Base-by-base conservation (phyloP, 2,113 vertebrate genomes). In the Sinocyclocheilus grahami region DNA sequence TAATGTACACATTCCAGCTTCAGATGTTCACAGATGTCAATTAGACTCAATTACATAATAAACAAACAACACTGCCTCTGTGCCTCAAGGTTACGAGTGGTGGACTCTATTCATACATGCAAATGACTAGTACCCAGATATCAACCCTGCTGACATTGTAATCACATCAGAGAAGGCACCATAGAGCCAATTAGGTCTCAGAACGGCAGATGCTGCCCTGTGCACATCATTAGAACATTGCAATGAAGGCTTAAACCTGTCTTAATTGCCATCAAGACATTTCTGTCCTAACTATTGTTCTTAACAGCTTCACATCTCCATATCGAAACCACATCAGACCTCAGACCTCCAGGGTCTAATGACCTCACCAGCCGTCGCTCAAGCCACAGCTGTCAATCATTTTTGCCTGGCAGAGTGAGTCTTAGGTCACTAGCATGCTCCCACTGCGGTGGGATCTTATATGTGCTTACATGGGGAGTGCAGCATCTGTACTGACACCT, bases 141-240 rank as follows among this genome's bases (percentile, higher is more conserved):
- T 94, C 92, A 93, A 92, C 93, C 90, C 93, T 91, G 88, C 94
- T 92, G 94, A 95, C 93, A 93, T 93, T 95, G 95, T 96, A 95
- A 96, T 96, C 93, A 82, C 94, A 96, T 96, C 95, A 95, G 91
- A 91, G 90, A 90, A 93, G 91, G 88, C 90, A 86, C 91, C 93
- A 92, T 93, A 93, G 90, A 91, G 91, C 27, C 81, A 94, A 94
- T 93, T 95, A 92, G 89, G 93, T 92, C 91, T 92, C 82, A 67
- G 79, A 81, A 88, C 91, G 92, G 90, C 94, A 95, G 95, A 95
- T 94, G 93, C 85, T 93, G 92, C 92, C 91, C 90, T 89, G 90
- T 89, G 90, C 93, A 46, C 69, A 78, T 2, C 39, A 84, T 84
- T 58, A 67, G 30, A 71, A 67, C 53, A 86, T 42, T 75, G 33